Evolutionary conservation across 1,140 invertebrate species (phyloP).

Genomic region (Antheraea mylitta): DNA sequence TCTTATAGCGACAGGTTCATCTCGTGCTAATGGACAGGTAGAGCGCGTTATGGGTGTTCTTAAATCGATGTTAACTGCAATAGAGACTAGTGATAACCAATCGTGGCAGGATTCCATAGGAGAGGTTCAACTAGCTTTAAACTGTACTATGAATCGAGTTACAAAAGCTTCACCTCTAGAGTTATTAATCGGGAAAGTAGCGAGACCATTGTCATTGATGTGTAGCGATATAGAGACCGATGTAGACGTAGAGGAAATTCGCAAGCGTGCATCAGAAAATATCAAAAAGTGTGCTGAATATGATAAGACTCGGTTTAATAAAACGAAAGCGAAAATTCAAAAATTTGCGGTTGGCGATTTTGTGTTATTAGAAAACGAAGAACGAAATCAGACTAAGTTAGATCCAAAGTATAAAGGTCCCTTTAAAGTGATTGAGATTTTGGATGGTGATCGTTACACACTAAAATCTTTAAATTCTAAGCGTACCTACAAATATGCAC

Average conservation of each 20-base stretch:
- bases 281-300: constrained; percentile 11
- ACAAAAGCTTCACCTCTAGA: constrained; percentile 26
- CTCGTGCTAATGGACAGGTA: too few species aligned
- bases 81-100: constrained; percentile 19
- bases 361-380: constrained; percentile 26
- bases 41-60: constrained; percentile 32
- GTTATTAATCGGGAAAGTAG: constrained; percentile 23
- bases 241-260: neutral
- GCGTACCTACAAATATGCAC: too few species aligned
- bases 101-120: constrained; percentile 40
- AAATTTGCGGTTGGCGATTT: constrained; percentile 22
- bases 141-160: constrained; percentile 22
- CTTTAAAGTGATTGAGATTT: constrained; percentile 23
- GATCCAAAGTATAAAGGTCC: constrained; percentile 26
- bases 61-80: constrained; percentile 25
- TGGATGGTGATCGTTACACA: constrained; percentile 22
- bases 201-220: constrained; percentile 10
- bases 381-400: constrained; percentile 26
- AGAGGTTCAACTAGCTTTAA: constrained; percentile 29
- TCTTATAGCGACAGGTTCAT: constrained; percentile 27
- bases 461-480: constrained; percentile 18
- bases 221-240: neutral
- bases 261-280: neutral
- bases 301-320: constrained; percentile 22
- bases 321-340: constrained; percentile 11